Percentiles rank a stretch among this genome's conserved stretches.
These are phyloP conservation scores for Euplagia quadripunctaria DNA, from an alignment of 2,888 invertebrate species.

Conservation along the genomic window DNA sequence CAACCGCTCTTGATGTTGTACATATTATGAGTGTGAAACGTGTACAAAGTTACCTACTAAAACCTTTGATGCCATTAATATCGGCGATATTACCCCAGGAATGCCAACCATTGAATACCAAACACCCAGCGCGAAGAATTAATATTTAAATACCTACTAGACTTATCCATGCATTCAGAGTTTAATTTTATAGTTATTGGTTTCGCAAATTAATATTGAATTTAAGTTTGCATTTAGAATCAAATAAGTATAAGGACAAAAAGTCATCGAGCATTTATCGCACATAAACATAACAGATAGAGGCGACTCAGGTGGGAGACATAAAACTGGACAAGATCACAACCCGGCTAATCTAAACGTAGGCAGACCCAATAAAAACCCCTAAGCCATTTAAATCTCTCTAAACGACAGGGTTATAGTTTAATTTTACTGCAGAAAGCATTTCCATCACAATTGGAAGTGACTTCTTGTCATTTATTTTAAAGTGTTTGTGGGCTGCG, in stretches of 20 bases:
- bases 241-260: constrained; percentile 40
- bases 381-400: constrained; percentile 84
- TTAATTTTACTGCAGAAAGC: constrained; percentile 87
- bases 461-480: constrained; percentile 87
- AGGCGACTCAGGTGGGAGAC: constrained; percentile 62
- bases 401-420: constrained; percentile 86
- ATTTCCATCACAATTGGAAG: constrained; percentile 87
- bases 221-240: constrained; percentile 40
- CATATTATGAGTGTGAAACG: background rate
- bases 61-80: background rate
- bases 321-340: constrained; percentile 71
- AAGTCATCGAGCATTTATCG: constrained; percentile 48
- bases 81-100: constrained; percentile 23
- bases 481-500: constrained; percentile 83
- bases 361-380: constrained; percentile 79
- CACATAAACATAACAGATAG: constrained; percentile 56
- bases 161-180: constrained; percentile 23
- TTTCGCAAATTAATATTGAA: constrained; percentile 44
- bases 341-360: constrained; percentile 67
- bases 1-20: background rate
- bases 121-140: constrained; percentile 39
- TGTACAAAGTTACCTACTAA: background rate
- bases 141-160: constrained; percentile 37
- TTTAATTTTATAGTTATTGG: constrained; percentile 31
- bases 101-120: constrained; percentile 29